Conservation (phyloP, 92 coral and sea anemone species). For the Pocillopora grandis region DNA sequence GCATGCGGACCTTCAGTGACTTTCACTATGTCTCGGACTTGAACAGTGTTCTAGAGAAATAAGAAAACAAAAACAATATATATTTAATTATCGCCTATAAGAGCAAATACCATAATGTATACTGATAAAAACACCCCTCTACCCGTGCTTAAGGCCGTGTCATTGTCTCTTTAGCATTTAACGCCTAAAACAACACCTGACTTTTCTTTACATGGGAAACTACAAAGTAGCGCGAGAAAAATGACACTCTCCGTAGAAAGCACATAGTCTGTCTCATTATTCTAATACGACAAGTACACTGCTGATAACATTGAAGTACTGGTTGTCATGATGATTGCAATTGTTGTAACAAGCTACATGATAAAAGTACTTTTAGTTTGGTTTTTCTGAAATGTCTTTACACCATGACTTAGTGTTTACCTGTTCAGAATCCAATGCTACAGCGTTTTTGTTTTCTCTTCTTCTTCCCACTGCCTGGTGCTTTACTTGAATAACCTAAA, state of each 20-base stretch:
- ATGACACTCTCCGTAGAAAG: too few species aligned
- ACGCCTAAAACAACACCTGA: too few species aligned
- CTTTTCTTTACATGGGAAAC: too few species aligned
- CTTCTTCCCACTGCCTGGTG: conserved; percentile 95
- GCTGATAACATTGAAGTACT: too few species aligned
- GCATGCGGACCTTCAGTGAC: conserved; percentile 95
- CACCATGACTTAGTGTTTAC: conserved; percentile 24
- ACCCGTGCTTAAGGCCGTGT: too few species aligned
- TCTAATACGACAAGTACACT: too few species aligned
- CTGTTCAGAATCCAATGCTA: conserved; percentile 98
- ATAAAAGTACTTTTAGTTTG: neutral
- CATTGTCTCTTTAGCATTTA: too few species aligned
- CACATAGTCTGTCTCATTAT: too few species aligned
- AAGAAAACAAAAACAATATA: neutral
- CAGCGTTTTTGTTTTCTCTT: conserved; percentile 93
- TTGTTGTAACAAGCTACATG: neutral
- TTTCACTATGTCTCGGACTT: conserved; percentile 92
- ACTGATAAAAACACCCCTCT: too few species aligned
- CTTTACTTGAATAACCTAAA: conserved; percentile 89
- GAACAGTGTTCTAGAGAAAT: conserved; percentile 76
- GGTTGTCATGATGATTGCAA: too few species aligned
- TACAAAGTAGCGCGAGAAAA: too few species aligned
- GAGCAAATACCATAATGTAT: neutral
- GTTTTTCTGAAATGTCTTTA: neutral
- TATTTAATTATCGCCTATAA: neutral